Base-by-base conservation (phyloP, 2,888 invertebrate genomes). In the Drosophila pegasa region DNA sequence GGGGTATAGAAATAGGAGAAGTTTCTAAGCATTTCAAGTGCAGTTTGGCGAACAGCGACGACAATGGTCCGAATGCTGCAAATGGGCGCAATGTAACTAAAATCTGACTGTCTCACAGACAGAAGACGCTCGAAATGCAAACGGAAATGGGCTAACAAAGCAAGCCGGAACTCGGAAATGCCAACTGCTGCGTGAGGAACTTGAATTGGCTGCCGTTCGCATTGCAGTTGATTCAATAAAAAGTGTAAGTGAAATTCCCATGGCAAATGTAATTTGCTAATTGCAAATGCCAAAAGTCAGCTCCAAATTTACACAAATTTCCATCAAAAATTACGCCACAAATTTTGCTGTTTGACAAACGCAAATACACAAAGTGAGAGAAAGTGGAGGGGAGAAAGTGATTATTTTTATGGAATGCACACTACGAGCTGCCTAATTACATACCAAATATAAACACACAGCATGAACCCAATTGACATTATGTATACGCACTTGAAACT, bases 21-120 rank as follows among this genome's bases (percentile, higher is more conserved):
- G 57, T 87, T 87, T 80, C 68, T 75, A 77, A 83, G 78, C 83
- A 87, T 78, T 84, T 84, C 74, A 84, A 83, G 84, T 80, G 87
- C 81, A 87, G 78, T 68, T 68, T 73, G 75, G 35, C 29, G 67
- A 68, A 48, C 29, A 35, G 18, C 40, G 43, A 55, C 45, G 37
- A 55, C 67, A 63, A 61, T 57, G 62, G 63, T 43, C 60, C 10
- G 18, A 64, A 54, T 65, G 57, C 74, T 75, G 69, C 65, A 69
- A 78, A 78, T 74, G 87, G 64, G 63, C 63, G 67, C 84, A 86
- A 87, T 84, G 87, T 76, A 83, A 84, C 74, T 77, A 59, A 84
- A 80, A 84, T 74, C 81, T 59, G 29, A n/a, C 33, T 14, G 16
- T 16, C 41, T 45, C 62, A 41, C 65, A 71, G 55, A 18, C 33